phyloP scores from a whole-genome alignment of 2,113 vertebrate species.

The Heptranchias perlo region DNA sequence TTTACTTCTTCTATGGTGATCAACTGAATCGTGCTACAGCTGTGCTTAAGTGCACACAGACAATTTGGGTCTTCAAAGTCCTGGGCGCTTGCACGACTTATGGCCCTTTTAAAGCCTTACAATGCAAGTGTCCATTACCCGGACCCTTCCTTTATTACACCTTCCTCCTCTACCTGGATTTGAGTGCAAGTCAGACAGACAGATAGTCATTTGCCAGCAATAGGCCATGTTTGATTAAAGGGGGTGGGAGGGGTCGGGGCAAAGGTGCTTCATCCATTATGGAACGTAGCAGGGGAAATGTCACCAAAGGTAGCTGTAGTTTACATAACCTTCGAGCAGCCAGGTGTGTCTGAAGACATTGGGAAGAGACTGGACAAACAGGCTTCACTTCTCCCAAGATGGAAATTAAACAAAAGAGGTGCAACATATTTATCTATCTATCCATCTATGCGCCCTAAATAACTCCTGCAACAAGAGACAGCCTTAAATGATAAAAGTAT shows the following conservation, averaged over 20 bases:
- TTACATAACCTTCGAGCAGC: background rate
- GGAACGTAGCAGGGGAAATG: background rate
- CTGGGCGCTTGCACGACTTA: background rate
- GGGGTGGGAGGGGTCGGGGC: background rate
- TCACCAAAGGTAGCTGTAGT: background rate
- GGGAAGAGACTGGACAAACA: background rate
- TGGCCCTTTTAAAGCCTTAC: background rate
- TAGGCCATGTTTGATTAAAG: background rate
- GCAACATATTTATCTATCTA: background rate
- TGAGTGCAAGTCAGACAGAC: background rate
- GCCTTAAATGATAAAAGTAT: background rate
- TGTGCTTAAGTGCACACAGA: conserved; percentile 1
- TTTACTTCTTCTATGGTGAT: background rate
- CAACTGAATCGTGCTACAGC: background rate
- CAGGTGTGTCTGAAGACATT: background rate
- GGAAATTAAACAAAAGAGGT: background rate
- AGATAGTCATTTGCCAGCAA: background rate
- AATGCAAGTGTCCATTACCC: background rate
- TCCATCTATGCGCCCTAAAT: no score
- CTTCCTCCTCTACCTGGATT: conserved; percentile 9
- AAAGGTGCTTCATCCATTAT: background rate
- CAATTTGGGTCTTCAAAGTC: background rate
- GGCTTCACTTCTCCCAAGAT: background rate
- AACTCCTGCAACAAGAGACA: background rate
- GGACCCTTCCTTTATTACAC: background rate